Percentiles rank a stretch among this genome's conserved stretches.
Evolutionary conservation across 35 echinoderm and acorn worm species (phyloP).

Genomic region (Heliocidaris tuberculata): DNA sequence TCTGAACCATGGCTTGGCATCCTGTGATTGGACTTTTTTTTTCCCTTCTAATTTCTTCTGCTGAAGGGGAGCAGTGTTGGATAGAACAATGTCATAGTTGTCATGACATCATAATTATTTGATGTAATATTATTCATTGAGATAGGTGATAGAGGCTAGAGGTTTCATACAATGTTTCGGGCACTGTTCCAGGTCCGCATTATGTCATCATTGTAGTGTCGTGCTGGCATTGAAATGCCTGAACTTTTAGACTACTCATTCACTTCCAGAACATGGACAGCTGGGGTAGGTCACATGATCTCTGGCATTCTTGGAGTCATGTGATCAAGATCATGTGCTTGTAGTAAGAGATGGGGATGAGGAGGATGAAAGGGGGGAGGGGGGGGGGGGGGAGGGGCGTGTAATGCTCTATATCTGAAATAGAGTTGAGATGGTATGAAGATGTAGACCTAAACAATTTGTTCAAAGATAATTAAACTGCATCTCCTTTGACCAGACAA

Average conservation of each 20-base stretch:
- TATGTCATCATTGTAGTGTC: not conserved
- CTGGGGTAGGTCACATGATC: not conserved
- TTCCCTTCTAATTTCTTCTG: not conserved
- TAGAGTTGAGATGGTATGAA: not conserved
- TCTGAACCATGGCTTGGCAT: too few species aligned
- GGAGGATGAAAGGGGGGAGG: not conserved
- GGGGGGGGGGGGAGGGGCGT: too few species aligned
- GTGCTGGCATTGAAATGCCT: constrained; percentile 8
- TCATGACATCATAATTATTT: not conserved
- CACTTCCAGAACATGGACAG: not conserved
- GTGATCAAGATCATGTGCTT: not conserved
- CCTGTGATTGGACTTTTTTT: too few species aligned
- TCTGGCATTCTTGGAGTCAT: not conserved
- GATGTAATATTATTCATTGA: not conserved
- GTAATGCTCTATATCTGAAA: not conserved
- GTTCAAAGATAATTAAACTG: not conserved
- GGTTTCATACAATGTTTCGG: not conserved
- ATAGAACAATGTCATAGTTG: not conserved
- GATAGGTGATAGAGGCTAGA: not conserved
- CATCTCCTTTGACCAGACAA: too few species aligned
- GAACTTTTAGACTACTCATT: not conserved
- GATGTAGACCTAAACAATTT: not conserved
- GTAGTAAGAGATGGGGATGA: not conserved
- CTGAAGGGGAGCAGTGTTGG: not conserved
- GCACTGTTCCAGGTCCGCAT: not conserved